Evolutionary conservation across 2,888 invertebrate genomes (phyloP).

Genomic region (Brachycybe producta): DNA sequence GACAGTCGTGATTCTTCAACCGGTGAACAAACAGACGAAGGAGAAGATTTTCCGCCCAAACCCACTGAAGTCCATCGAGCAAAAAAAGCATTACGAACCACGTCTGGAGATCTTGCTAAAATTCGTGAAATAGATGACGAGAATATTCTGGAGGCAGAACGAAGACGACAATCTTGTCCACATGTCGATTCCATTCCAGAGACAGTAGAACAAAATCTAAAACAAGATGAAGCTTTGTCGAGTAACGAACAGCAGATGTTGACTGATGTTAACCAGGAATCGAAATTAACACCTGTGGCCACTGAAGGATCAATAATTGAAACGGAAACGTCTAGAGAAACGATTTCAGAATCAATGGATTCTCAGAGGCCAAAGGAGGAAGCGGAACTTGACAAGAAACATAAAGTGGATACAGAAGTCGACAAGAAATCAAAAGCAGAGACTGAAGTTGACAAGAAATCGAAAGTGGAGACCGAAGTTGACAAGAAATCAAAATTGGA

Average conservation of each 20-base stretch:
- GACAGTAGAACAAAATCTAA: conserved; percentile 1
- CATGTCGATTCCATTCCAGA: background rate
- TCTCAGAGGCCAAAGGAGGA: conserved; percentile 4
- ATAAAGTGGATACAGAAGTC: conserved; percentile 5
- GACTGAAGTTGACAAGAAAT: conserved; percentile 22
- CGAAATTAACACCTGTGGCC: background rate
- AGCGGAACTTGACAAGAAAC: conserved; percentile 2
- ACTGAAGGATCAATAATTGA: background rate
- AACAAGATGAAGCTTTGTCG: background rate
- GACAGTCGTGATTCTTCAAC: conserved; percentile 14
- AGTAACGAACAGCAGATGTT: background rate
- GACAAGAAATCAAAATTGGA: conserved; percentile 1
- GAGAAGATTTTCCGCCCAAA: background rate
- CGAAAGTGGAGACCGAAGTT: conserved; percentile 20
- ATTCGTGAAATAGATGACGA: conserved; percentile 13
- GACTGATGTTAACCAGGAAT: background rate
- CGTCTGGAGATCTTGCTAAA: conserved; percentile 8
- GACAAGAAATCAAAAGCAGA: conserved; percentile 16
- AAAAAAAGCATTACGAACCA: conserved; percentile 8
- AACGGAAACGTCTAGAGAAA: background rate
- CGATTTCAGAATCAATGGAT: background rate
- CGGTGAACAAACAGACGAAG: conserved; percentile 12
- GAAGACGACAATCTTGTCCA: conserved; percentile 3
- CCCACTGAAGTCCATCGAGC: background rate
- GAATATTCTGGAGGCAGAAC: background rate